phyloP scores from a whole-genome alignment of 2,888 invertebrate species.

The Lycophotia porphyrea region DNA sequence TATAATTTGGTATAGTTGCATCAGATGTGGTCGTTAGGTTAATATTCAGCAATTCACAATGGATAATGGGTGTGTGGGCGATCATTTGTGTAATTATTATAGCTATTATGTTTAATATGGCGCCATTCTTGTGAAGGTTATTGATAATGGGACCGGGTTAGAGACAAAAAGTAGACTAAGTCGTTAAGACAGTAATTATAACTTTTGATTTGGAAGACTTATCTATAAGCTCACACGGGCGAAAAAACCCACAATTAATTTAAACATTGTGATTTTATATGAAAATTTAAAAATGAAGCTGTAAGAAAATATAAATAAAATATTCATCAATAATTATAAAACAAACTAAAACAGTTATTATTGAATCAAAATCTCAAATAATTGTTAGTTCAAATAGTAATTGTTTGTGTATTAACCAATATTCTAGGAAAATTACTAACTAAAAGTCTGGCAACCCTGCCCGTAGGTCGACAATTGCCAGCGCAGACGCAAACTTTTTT shows the following conservation, averaged over 20 bases:
- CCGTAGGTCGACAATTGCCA: conserved; percentile 45
- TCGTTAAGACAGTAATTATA: not conserved
- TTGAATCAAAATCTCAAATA: not conserved
- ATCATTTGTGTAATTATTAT: conserved; percentile 57
- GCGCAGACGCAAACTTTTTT: conserved; percentile 72
- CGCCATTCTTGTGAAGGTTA: conserved; percentile 48
- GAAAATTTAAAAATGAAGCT: not conserved
- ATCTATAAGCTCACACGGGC: not conserved
- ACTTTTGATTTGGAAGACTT: not conserved
- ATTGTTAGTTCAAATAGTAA: not conserved
- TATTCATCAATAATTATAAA: not conserved
- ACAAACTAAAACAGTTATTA: not conserved
- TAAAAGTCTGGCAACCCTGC: conserved; percentile 54
- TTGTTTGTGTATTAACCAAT: not conserved
- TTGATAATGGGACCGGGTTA: conserved; percentile 21
- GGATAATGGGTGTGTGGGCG: conserved; percentile 45
- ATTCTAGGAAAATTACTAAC: conserved; percentile 1
- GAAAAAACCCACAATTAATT: not conserved
- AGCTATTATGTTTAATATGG: conserved; percentile 49
- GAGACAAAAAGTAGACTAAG: conserved; percentile 1
- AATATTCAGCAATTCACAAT: conserved; percentile 60
- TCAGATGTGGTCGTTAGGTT: conserved; percentile 47
- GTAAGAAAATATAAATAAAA: not conserved
- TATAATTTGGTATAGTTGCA: conserved; percentile 48
- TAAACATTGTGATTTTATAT: not conserved